Percentiles rank a stretch among this genome's conserved stretches.
phyloP scores from a whole-genome alignment of 2,113 vertebrate species.

The Cettia cetti region DNA sequence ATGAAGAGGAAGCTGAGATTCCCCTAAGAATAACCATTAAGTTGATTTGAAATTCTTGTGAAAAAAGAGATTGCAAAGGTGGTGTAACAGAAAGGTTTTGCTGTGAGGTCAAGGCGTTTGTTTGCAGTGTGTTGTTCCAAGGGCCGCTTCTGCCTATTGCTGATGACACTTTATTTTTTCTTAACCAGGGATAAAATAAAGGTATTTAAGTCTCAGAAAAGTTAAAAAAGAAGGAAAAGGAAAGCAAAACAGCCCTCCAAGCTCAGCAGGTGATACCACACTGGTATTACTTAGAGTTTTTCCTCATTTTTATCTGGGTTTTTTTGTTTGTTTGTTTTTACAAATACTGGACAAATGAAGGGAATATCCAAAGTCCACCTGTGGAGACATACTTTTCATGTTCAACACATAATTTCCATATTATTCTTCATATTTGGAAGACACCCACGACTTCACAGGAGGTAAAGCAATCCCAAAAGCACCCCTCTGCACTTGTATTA shows the following conservation, averaged over 20 bases:
- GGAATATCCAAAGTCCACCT: background rate
- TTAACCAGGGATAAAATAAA: background rate
- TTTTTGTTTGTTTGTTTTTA: background rate
- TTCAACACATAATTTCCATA: background rate
- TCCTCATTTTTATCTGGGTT: background rate
- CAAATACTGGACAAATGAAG: background rate
- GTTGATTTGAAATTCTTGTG: background rate
- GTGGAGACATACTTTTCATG: background rate
- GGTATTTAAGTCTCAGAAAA: background rate
- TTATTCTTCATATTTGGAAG: background rate
- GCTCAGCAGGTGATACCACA: background rate
- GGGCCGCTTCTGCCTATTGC: background rate
- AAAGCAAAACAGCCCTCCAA: background rate
- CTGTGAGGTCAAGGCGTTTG: background rate
- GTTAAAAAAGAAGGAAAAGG: background rate
- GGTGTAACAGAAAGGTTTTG: background rate
- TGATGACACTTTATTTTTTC: background rate
- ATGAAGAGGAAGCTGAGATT: background rate
- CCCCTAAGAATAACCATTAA: background rate
- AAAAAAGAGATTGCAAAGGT: background rate
- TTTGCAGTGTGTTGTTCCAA: fast-evolving
- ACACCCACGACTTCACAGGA: background rate
- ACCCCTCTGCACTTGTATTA: background rate
- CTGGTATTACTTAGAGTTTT: background rate
- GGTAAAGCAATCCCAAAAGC: background rate